A percentile compares a stretch with the other conserved stretches of the same genome.
These are phyloP conservation scores for Equus przewalskii DNA, from an alignment of 2,113 vertebrate species.

Conservation along the genomic window DNA sequence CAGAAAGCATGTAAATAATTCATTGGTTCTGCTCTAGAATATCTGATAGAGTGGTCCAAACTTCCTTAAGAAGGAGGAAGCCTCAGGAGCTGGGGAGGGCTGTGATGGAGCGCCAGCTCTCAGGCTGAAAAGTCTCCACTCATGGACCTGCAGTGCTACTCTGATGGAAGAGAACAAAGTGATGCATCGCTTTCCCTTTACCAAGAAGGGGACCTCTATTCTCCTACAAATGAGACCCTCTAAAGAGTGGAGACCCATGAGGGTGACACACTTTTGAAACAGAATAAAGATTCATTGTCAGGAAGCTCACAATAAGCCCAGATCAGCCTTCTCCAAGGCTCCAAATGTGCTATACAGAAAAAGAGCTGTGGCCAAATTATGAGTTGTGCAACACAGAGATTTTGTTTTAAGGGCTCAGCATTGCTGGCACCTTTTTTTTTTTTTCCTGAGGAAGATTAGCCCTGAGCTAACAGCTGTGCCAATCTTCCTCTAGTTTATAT, in stretches of 20 bases:
- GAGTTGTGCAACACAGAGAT: background rate
- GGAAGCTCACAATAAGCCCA: background rate
- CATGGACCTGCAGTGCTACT: background rate
- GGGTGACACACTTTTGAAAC: background rate
- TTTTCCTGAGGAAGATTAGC: no score
- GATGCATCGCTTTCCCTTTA: background rate
- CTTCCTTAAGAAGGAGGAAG: background rate
- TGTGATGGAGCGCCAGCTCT: background rate
- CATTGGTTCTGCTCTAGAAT: constrained; percentile 63
- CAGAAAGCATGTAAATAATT: constrained; percentile 64
- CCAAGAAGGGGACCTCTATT: background rate
- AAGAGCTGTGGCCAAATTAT: background rate
- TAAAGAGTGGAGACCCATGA: background rate
- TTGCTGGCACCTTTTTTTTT: no score
- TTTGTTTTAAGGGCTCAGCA: no score
- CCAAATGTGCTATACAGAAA: background rate
- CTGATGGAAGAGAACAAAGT: background rate
- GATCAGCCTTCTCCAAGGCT: background rate
- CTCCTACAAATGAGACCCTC: background rate
- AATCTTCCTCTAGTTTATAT: no score
- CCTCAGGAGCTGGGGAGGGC: background rate
- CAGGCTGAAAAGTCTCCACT: background rate
- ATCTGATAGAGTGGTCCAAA: constrained; percentile 4
- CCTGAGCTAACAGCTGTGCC: no score
- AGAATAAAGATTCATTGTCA: background rate